Percentiles rank a stretch among this genome's conserved stretches.
phyloP scores from a whole-genome alignment of 2,888 invertebrate species.

The Conops quadrifasciatus region DNA sequence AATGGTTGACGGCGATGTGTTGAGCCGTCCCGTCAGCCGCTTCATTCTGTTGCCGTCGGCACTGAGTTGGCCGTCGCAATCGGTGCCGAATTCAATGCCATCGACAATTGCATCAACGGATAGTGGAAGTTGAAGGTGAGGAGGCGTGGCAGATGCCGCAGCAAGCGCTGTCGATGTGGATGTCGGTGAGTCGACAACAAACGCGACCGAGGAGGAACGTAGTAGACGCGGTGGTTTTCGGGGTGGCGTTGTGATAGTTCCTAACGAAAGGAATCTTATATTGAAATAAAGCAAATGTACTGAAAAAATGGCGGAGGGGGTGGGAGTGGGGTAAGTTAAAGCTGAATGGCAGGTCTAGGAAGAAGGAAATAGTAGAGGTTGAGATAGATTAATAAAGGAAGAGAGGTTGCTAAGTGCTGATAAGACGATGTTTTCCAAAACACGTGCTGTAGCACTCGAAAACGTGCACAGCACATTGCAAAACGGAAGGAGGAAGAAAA shows the following conservation, averaged over 20 bases:
- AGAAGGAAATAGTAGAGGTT: neutral
- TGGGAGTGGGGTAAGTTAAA: neutral
- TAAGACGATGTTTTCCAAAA: too few species aligned
- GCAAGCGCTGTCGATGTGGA: neutral
- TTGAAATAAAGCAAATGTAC: conserved; percentile 10
- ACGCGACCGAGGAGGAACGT: conserved; percentile 23
- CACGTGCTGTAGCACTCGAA: too few species aligned
- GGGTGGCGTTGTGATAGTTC: conserved; percentile 23
- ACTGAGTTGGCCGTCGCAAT: conserved; percentile 64
- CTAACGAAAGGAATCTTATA: conserved; percentile 27
- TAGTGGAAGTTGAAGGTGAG: conserved; percentile 31
- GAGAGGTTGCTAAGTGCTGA: neutral
- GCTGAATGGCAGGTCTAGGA: too few species aligned
- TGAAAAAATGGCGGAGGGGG: neutral
- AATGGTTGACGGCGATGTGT: conserved; percentile 38
- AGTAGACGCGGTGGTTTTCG: conserved; percentile 11
- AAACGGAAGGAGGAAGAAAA: too few species aligned
- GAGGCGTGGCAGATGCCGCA: neutral
- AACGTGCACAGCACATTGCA: too few species aligned
- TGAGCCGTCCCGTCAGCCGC: conserved; percentile 51
- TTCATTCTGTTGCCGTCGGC: conserved; percentile 60
- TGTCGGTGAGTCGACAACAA: conserved; percentile 14
- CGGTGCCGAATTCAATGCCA: conserved; percentile 73
- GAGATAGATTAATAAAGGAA: neutral
- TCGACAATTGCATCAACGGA: conserved; percentile 59